Conservation (phyloP, 2,888 invertebrate species). For the Ditula angustiorana region DNA sequence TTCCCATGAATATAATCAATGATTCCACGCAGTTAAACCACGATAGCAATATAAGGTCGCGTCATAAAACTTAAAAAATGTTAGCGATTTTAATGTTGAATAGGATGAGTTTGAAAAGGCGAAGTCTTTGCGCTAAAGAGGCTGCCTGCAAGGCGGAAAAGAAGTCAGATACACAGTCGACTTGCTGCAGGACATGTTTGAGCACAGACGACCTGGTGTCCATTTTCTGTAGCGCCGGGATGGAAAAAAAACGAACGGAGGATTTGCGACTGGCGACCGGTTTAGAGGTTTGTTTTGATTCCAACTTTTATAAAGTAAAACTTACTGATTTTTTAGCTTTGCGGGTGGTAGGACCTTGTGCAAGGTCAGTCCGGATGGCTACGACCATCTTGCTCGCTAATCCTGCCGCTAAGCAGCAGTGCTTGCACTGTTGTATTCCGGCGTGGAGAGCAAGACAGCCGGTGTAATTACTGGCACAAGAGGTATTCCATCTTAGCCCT, state of each 20-base stretch:
- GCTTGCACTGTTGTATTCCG: no score
- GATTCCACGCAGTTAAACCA: background rate
- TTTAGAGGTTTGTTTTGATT: slow-evolving; percentile 26
- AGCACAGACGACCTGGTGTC: slow-evolving; percentile 27
- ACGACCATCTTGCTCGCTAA: no score
- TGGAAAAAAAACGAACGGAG: slow-evolving; percentile 31
- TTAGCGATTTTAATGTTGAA: slow-evolving; percentile 33
- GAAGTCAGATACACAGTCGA: slow-evolving; percentile 21
- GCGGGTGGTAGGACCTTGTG: no score
- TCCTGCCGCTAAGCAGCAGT: no score
- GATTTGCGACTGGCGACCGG: slow-evolving; percentile 38
- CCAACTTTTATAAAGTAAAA: no score
- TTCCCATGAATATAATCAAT: background rate
- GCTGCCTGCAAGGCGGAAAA: slow-evolving; percentile 16
- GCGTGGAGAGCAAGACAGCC: no score
- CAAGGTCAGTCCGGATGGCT: no score
- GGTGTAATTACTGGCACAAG: no score
- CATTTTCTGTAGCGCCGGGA: slow-evolving; percentile 34
- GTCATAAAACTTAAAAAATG: slow-evolving; percentile 25
- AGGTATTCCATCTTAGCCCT: no score
- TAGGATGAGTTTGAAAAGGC: slow-evolving; percentile 28
- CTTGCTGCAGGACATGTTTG: slow-evolving; percentile 40
- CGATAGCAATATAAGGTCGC: background rate
- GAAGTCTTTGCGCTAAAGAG: slow-evolving; percentile 7
- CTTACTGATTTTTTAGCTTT: no score